Evolutionary conservation across 2,888 invertebrate species (phyloP), one percentile per base, ranked within the genome.

Genomic region (Dasysyrphus albostriatus): DNA sequence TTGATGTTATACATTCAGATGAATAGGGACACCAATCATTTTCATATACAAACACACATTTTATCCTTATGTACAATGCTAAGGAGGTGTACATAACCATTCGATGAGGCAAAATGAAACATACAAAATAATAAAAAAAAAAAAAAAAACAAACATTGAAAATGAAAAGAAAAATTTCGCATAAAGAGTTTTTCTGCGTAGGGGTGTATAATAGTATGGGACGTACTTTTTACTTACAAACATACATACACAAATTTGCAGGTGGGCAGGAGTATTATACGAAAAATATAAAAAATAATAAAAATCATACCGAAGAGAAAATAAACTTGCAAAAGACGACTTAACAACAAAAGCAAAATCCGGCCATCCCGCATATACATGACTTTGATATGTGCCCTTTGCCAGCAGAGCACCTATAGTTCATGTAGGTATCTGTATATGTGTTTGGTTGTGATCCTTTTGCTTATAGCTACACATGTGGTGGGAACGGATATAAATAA

Each of bases 11-110:
- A 83, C 70, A 83, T 83, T 79, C 83, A 75, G 78, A 82, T 67
- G 75, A 87, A 87, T 78, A 87, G 78, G 87, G 87, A 87, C 65
- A 83, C 87, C 87, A 78, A 83, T 87, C 78, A 87, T 83, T 75
- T 87, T 87, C 78, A 79, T 83, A 76, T 87, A 83, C 87, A 78
- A 76, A 54, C 78, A 75, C 47, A 76, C 32, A 79, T 72, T 87
- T 87, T 83, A 69, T 83, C 74, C 75, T 61, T 83, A 87, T 87
- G 63, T 87, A 83, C 81, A 76, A 67, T 44, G 75, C 44, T 56
- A 63, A 82, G 78, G 65, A 75, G 44, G 37, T 75, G 83, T 83
- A 87, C 47, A 82, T 78, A 83, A 72, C 51, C 42, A 42, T 75
- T 83, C 83, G 74, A 79, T 83, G 78, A 65, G 72, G 78, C 78